Evolutionary conservation across 1,140 invertebrate genomes (phyloP).

Genomic region (Zaprionus ornatus): DNA sequence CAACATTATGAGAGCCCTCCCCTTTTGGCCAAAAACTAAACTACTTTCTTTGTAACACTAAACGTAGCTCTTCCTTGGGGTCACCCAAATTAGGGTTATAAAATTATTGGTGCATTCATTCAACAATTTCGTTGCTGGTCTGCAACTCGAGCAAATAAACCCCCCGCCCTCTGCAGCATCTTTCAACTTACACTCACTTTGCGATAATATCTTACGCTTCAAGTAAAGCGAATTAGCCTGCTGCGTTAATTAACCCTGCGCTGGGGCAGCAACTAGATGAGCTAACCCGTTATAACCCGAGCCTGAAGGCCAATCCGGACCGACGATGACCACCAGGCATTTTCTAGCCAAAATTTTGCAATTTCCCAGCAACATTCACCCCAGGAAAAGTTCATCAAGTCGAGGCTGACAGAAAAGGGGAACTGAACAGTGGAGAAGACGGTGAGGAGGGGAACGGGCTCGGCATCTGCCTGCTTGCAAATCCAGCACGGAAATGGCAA

Average conservation of each 20-base stretch:
- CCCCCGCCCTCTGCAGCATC: not conserved
- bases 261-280: slow-evolving; percentile 33
- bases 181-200: slow-evolving; percentile 2
- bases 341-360: slow-evolving; percentile 48
- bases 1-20: not conserved
- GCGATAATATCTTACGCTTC: slow-evolving; percentile 21
- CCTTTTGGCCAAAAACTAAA: not conserved
- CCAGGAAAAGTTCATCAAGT: slow-evolving; percentile 60
- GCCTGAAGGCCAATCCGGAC: not conserved
- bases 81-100: slow-evolving; percentile 3
- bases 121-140: not conserved
- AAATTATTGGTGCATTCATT: slow-evolving; percentile 18
- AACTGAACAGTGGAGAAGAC: not conserved
- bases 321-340: slow-evolving; percentile 43
- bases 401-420: slow-evolving; percentile 8
- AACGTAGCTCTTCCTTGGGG: not conserved
- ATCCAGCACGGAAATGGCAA: slow-evolving; percentile 48
- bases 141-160: not conserved
- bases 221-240: slow-evolving; percentile 12
- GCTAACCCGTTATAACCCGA: slow-evolving; percentile 16
- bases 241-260: slow-evolving; percentile 52
- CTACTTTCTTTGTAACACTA: not conserved
- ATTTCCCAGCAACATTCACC: slow-evolving; percentile 44
- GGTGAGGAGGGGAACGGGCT: not conserved
- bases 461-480: not conserved